Conservation (phyloP, 1,140 invertebrate species). For the Campoletis sonorensis region DNA sequence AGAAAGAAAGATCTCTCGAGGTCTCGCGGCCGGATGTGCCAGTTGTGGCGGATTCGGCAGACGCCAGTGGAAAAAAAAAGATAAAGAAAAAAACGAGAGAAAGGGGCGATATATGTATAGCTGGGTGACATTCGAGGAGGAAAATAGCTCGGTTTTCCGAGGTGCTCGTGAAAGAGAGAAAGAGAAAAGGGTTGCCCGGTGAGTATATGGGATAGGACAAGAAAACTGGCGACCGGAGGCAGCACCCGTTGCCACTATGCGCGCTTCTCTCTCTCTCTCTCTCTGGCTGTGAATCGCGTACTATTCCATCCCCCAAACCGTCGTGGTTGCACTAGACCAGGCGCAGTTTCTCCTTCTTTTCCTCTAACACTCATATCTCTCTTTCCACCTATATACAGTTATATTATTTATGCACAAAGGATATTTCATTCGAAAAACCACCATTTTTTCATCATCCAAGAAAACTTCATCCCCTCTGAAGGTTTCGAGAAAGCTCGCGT, state of each 20-base stretch:
- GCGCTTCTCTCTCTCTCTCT: background rate
- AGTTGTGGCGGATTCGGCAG: slow-evolving; percentile 3
- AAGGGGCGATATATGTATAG: no score
- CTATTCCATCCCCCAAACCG: background rate
- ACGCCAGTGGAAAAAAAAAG: background rate
- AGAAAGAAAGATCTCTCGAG: slow-evolving; percentile 41
- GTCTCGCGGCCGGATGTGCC: slow-evolving; percentile 18
- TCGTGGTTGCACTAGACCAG: slow-evolving; percentile 32
- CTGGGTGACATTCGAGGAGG: slow-evolving; percentile 39
- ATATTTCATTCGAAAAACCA: slow-evolving; percentile 47
- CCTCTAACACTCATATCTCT: background rate
- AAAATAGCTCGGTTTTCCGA: slow-evolving; percentile 51
- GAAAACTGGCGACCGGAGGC: slow-evolving; percentile 34
- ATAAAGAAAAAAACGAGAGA: background rate
- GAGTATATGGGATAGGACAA: slow-evolving; percentile 23
- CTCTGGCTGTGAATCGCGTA: background rate
- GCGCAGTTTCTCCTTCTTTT: slow-evolving; percentile 23
- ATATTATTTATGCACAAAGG: slow-evolving; percentile 46
- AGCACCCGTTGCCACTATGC: slow-evolving; percentile 36
- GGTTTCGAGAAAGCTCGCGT: no score
- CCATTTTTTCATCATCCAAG: background rate
- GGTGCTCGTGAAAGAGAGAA: slow-evolving; percentile 13
- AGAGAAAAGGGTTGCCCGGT: slow-evolving; percentile 29
- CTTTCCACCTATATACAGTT: background rate
- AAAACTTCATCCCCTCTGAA: no score